Conservation (phyloP, 2,797 vertebrate species). For the Aselliscus stoliczkanus region DNA sequence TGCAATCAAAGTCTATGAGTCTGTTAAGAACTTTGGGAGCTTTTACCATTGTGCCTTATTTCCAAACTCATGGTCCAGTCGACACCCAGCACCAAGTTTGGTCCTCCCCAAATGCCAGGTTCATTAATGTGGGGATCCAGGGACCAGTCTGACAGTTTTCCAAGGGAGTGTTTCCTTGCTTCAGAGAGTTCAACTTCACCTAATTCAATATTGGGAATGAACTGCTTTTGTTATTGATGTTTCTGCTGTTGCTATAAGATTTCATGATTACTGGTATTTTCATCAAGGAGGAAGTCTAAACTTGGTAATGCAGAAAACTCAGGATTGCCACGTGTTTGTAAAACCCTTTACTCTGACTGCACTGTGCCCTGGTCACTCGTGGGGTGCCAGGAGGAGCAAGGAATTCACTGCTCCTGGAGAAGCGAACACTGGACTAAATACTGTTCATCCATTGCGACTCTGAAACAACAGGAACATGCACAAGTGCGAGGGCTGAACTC, state of each 20-base stretch:
- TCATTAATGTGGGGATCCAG: not conserved
- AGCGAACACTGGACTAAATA: not conserved
- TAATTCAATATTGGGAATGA: not conserved
- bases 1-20: not conserved
- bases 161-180: not conserved
- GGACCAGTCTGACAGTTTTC: not conserved
- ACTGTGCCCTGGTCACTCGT: not conserved
- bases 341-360: not conserved
- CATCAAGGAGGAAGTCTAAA: not conserved
- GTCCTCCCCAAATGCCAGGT: not conserved
- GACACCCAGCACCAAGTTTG: not conserved
- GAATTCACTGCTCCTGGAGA: not conserved
- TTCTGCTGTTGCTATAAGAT: not conserved
- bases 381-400: not conserved
- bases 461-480: not conserved
- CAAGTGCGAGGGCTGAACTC: not conserved
- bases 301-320: not conserved
- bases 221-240: not conserved
- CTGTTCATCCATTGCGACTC: not conserved
- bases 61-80: not conserved
- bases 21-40: not conserved
- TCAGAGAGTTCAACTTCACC: not conserved
- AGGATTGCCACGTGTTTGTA: not conserved
- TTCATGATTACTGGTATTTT: not conserved
- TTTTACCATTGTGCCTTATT: not conserved